These are phyloP conservation scores for Phallusia fumigata DNA, from an alignment of 23 tunicate species.

Conservation along the genomic window DNA sequence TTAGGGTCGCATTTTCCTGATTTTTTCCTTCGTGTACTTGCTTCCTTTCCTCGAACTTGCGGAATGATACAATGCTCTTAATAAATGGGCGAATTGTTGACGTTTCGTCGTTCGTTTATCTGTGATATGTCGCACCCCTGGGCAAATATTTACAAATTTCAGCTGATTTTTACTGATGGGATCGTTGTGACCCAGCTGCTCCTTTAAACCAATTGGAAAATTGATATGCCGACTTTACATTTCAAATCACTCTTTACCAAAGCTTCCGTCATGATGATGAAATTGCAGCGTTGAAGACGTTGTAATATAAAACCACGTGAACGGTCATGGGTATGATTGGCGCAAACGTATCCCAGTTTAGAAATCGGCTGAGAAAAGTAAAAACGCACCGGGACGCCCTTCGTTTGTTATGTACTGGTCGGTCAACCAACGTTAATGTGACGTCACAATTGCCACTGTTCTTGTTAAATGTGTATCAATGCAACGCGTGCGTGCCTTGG, in stretches of 20 bases:
- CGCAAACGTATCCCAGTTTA: background rate
- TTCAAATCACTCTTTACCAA: too few relatives aligned
- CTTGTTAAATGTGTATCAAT: background rate
- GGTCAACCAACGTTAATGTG: background rate
- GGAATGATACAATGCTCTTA: background rate
- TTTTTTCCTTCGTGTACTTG: background rate
- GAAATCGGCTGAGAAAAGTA: background rate
- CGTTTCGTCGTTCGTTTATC: background rate
- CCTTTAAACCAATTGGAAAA: too few relatives aligned
- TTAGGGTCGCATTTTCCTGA: background rate
- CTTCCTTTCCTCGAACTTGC: background rate
- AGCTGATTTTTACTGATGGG: too few relatives aligned
- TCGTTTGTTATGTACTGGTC: too few relatives aligned
- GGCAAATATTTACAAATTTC: too few relatives aligned
- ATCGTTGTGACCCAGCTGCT: too few relatives aligned
- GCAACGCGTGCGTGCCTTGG: slow-evolving; percentile 16
- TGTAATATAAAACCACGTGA: too few relatives aligned
- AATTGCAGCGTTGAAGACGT: too few relatives aligned
- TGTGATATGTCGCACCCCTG: background rate
- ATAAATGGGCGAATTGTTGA: background rate
- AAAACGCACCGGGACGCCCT: too few relatives aligned
- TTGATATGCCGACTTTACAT: too few relatives aligned
- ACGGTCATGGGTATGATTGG: background rate
- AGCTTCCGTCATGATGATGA: too few relatives aligned
- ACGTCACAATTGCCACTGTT: slow-evolving; percentile 11